phyloP scores from a whole-genome alignment of 2,888 invertebrate species.

The Hecatera dysodea region DNA sequence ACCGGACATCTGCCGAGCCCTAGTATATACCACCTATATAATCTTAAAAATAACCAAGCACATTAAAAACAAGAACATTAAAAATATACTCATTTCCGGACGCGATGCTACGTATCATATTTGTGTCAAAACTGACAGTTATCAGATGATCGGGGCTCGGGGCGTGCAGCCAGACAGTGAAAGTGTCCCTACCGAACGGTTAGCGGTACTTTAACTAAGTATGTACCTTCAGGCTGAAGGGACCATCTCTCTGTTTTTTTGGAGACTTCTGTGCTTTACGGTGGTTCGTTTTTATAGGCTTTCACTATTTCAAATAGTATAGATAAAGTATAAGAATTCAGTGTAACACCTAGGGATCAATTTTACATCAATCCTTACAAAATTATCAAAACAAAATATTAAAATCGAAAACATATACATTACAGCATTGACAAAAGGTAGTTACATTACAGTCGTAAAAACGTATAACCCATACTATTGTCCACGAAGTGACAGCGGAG shows the following conservation, averaged over 20 bases:
- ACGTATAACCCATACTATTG: no score
- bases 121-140: conserved; percentile 69
- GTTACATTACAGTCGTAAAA: no score
- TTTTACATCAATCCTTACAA: background rate
- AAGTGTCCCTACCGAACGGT: conserved; percentile 83
- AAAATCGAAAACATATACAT: no score
- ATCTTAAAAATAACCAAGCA: no score
- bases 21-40: no score
- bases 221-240: conserved; percentile 51
- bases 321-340: no score
- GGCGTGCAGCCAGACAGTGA: conserved; percentile 78
- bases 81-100: conserved; percentile 1
- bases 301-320: no score
- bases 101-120: conserved; percentile 31
- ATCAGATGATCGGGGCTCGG: conserved; percentile 76
- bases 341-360: no score
- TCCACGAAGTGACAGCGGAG: no score
- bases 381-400: background rate
- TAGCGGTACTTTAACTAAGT: conserved; percentile 77
- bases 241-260: conserved; percentile 40
- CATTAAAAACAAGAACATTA: background rate
- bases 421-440: no score
- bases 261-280: conserved; percentile 24
- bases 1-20: background rate
- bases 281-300: background rate